Evolutionary conservation across 2,888 invertebrate species (phyloP).

Genomic region (Drosophila diplacantha): DNA sequence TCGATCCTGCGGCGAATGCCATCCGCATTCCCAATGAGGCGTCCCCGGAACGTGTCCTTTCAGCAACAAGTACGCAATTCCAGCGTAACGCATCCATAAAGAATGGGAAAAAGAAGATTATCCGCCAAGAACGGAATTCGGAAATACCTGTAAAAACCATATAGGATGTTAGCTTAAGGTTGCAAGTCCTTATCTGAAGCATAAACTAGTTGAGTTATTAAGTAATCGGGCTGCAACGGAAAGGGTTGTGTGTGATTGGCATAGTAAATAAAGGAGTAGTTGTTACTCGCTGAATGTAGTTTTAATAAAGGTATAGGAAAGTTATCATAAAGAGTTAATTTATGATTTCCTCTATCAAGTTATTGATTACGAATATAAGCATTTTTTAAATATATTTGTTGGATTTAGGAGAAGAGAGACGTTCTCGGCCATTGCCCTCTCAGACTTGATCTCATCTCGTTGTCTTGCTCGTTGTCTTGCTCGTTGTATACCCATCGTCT

Average conservation of each 20-base stretch:
- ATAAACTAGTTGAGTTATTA: slow-evolving; percentile 5
- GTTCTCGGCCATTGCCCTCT: too few relatives aligned
- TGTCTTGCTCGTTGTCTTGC: too few relatives aligned
- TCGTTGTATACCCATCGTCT: too few relatives aligned
- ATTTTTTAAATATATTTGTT: too few relatives aligned
- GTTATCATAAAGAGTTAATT: background rate
- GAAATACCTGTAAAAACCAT: slow-evolving; percentile 4
- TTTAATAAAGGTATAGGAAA: background rate
- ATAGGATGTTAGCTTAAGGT: background rate
- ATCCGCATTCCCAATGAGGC: slow-evolving; percentile 32
- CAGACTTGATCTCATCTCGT: too few relatives aligned
- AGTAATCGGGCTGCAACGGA: background rate
- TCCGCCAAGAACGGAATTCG: slow-evolving; percentile 1
- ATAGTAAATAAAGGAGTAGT: too few relatives aligned
- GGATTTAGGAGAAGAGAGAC: too few relatives aligned
- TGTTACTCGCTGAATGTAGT: background rate
- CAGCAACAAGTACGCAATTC: slow-evolving; percentile 56
- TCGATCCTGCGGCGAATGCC: slow-evolving; percentile 26
- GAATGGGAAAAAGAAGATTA: slow-evolving; percentile 1
- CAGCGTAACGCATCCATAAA: slow-evolving; percentile 21
- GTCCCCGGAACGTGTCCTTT: slow-evolving; percentile 12
- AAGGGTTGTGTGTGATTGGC: background rate
- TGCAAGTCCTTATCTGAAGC: background rate
- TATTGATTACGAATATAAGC: background rate
- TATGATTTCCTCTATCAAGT: background rate